A percentile compares a stretch with the other conserved stretches of the same genome.
phyloP scores from a whole-genome alignment of 2,888 invertebrate genomes.

The Spodoptera exigua region DNA sequence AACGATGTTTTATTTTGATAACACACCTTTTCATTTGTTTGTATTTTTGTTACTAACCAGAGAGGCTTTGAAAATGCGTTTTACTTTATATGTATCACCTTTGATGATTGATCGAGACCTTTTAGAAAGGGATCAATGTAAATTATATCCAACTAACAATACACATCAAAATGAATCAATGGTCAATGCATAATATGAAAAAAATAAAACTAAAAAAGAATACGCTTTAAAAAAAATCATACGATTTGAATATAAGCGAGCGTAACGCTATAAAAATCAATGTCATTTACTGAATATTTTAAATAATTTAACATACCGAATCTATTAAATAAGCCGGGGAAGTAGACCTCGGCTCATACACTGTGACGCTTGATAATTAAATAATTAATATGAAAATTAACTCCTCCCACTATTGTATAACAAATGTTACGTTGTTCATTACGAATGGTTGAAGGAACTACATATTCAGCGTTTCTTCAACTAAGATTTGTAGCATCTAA shows the following conservation, averaged over 20 bases:
- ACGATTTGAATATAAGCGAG: constrained; percentile 42
- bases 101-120: background rate
- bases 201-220: background rate
- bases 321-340: constrained; percentile 55
- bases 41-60: constrained; percentile 1
- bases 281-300: constrained; percentile 57
- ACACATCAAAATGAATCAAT: background rate
- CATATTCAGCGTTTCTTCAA: background rate
- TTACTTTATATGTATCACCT: background rate
- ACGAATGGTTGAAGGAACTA: constrained; percentile 1
- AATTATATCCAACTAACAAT: too few species aligned
- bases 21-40: constrained; percentile 15
- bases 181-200: too few species aligned
- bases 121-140: too few species aligned
- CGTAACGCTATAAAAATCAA: constrained; percentile 51
- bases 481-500: background rate
- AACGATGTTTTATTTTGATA: constrained; percentile 24
- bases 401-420: constrained; percentile 56
- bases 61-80: background rate
- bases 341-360: constrained; percentile 65
- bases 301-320: constrained; percentile 54
- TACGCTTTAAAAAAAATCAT: constrained; percentile 21
- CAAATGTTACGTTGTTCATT: constrained; percentile 19
- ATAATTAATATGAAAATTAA: constrained; percentile 78
- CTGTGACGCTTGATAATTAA: constrained; percentile 73